phyloP scores from a whole-genome alignment of 1,140 invertebrate genomes.

The Ptiloglossa arizonensis region DNA sequence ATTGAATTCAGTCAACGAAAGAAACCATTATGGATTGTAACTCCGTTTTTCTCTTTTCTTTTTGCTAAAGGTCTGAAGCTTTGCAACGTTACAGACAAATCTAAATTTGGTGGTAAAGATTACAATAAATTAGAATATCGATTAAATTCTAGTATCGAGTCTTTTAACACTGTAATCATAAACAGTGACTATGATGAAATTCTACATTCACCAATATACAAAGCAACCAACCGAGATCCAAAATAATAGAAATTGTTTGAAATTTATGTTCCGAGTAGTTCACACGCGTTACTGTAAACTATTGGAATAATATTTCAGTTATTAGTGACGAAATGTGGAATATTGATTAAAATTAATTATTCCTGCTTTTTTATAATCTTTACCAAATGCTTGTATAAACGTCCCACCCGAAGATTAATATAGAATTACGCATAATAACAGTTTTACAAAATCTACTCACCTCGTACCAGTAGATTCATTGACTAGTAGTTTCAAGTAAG shows the following conservation, averaged over 20 bases:
- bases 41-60: background rate
- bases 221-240: background rate
- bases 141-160: background rate
- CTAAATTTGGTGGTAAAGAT: constrained; percentile 37
- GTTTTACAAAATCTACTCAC: constrained; percentile 79
- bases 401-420: constrained; percentile 70
- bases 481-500: constrained; percentile 79
- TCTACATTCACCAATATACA: background rate
- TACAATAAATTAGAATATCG: constrained; percentile 22
- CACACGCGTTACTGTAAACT: no score
- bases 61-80: background rate
- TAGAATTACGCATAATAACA: constrained; percentile 73
- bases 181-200: background rate
- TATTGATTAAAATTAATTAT: background rate
- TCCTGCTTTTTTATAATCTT: constrained; percentile 54
- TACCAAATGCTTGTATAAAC: constrained; percentile 39
- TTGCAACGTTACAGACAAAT: constrained; percentile 15
- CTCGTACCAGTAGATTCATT: constrained; percentile 75
- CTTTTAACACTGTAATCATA: background rate
- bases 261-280: background rate
- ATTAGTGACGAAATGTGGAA: background rate
- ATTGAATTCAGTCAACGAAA: constrained; percentile 14
- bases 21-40: background rate
- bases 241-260: background rate
- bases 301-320: no score